Evolutionary conservation across 2,888 invertebrate species (phyloP).

Genomic region (Catonia carolina): DNA sequence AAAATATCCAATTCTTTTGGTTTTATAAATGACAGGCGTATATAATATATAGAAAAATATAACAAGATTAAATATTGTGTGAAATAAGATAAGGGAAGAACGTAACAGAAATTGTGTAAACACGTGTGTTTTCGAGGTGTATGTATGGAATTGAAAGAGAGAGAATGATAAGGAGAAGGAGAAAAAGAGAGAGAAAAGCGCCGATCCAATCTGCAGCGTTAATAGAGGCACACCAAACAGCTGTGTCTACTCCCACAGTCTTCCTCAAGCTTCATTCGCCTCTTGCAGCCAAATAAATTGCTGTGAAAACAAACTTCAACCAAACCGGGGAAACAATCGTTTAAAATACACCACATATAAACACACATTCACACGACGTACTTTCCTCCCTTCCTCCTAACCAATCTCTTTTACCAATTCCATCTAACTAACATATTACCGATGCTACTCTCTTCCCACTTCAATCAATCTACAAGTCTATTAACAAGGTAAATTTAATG

Average conservation of each 20-base stretch:
- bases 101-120: not conserved
- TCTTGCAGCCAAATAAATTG: conserved; percentile 7
- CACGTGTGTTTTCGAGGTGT: not conserved
- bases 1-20: too few relatives aligned
- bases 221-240: not conserved
- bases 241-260: not conserved
- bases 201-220: conserved; percentile 11
- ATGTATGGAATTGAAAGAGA: conserved; percentile 17
- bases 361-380: not conserved
- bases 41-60: too few relatives aligned
- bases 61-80: conserved; percentile 8
- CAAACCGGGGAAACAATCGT: not conserved
- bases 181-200: conserved; percentile 27
- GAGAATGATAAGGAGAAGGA: conserved; percentile 25
- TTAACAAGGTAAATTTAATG: too few relatives aligned
- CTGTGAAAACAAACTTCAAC: conserved; percentile 12
- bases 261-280: not conserved
- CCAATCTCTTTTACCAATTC: too few relatives aligned
- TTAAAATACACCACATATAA: not conserved
- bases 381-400: too few relatives aligned
- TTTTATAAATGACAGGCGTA: too few relatives aligned
- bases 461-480: too few relatives aligned
- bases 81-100: not conserved
- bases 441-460: too few relatives aligned
- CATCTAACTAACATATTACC: too few relatives aligned